phyloP scores from a whole-genome alignment of 2,888 invertebrate species.

The Chirona hameri region DNA sequence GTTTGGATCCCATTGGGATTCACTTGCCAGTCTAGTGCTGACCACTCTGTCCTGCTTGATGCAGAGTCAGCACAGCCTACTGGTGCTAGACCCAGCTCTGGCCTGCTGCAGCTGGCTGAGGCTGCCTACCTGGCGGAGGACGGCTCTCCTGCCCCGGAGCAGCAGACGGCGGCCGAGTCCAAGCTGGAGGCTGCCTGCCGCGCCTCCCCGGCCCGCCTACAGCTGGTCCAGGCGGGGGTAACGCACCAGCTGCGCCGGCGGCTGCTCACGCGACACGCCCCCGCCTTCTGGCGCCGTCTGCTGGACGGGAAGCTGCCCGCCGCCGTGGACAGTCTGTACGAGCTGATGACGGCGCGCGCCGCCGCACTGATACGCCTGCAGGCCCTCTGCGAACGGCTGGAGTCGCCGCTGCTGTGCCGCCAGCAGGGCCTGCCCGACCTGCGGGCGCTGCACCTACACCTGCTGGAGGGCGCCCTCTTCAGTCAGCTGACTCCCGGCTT shows the following conservation, averaged over 20 bases:
- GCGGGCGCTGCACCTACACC: constrained; percentile 41
- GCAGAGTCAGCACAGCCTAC: too few relatives aligned
- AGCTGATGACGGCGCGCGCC: constrained; percentile 48
- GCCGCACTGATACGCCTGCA: neutral
- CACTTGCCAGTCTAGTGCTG: too few relatives aligned
- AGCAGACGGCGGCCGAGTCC: neutral
- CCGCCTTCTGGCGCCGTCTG: constrained; percentile 44
- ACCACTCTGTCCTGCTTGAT: too few relatives aligned
- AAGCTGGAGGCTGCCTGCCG: neutral
- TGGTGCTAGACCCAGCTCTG: too few relatives aligned
- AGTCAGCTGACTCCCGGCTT: neutral
- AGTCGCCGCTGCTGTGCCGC: neutral
- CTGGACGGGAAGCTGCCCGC: constrained; percentile 46
- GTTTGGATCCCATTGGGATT: too few relatives aligned
- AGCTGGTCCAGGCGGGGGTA: neutral
- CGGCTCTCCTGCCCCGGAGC: neutral
- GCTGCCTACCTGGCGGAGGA: neutral
- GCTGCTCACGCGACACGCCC: neutral
- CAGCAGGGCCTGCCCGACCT: constrained; percentile 40
- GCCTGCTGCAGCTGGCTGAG: neutral
- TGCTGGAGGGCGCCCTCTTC: constrained; percentile 30
- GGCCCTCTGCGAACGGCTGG: neutral
- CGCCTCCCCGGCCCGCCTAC: neutral
- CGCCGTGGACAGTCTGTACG: constrained; percentile 54
- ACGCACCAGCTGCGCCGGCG: neutral